A percentile compares a stretch with the other conserved stretches of the same genome.
phyloP scores from a whole-genome alignment of 1,140 invertebrate genomes.

The Pseudachorutes palmiensis region DNA sequence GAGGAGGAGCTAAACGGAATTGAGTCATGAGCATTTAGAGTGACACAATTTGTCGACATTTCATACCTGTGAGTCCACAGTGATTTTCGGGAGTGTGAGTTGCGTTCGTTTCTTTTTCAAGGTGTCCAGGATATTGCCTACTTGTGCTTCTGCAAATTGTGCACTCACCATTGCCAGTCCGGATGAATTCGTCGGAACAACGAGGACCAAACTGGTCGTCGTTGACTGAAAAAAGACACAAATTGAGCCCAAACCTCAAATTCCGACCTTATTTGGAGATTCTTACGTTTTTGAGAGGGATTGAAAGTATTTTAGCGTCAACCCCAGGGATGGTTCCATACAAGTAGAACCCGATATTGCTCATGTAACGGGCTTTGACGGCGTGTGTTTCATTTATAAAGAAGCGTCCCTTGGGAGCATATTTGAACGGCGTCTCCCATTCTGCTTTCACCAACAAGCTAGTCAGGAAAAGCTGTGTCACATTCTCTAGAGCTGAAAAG shows the following conservation, averaged over 20 bases:
- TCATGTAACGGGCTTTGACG: constrained; percentile 29
- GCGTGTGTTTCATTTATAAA: constrained; percentile 35
- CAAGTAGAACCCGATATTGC: constrained; percentile 33
- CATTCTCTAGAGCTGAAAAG: neutral
- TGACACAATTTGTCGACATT: no score
- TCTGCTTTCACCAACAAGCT: constrained; percentile 19
- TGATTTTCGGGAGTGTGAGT: constrained; percentile 16
- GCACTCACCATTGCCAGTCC: constrained; percentile 12
- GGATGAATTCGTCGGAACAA: constrained; percentile 15
- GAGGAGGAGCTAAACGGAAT: constrained; percentile 16
- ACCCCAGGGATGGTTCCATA: constrained; percentile 28
- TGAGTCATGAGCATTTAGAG: neutral
- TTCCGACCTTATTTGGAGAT: neutral
- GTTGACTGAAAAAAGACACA: constrained; percentile 11
- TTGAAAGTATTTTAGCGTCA: constrained; percentile 22
- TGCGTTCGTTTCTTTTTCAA: constrained; percentile 8
- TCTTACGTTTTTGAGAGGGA: constrained; percentile 33
- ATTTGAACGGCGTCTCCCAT: constrained; percentile 35
- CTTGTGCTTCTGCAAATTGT: constrained; percentile 9
- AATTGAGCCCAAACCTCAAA: neutral
- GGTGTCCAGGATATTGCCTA: constrained; percentile 9
- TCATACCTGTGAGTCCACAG: constrained; percentile 32
- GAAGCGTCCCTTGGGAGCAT: constrained; percentile 24
- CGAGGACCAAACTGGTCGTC: constrained; percentile 15
- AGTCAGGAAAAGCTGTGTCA: constrained; percentile 26